phyloP scores from a whole-genome alignment of 1,140 invertebrate genomes.

The Vollenhovia emeryi region DNA sequence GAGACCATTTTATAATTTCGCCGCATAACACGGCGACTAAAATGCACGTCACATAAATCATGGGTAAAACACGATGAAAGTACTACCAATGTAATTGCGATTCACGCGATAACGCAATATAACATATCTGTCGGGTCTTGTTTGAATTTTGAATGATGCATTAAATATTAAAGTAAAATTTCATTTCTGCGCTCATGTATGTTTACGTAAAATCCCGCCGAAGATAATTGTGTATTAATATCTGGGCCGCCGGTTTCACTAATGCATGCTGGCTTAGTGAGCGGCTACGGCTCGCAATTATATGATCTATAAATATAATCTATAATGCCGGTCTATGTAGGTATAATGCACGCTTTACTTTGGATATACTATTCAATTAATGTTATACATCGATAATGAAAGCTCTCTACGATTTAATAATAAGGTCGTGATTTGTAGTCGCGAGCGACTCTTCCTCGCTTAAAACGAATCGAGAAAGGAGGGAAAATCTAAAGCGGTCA shows the following conservation, averaged over 20 bases:
- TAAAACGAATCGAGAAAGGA: neutral
- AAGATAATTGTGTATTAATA: slow-evolving; percentile 23
- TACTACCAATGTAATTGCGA: neutral
- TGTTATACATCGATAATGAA: neutral
- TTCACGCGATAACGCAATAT: neutral
- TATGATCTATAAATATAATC: slow-evolving; percentile 4
- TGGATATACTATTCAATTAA: slow-evolving; percentile 6
- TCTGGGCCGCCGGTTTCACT: slow-evolving; percentile 1
- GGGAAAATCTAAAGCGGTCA: slow-evolving; percentile 14
- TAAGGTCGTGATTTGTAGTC: slow-evolving; percentile 4
- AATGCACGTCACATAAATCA: slow-evolving; percentile 7
- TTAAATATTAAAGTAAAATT: slow-evolving; percentile 37
- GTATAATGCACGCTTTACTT: neutral
- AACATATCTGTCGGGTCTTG: neutral
- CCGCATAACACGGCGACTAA: neutral
- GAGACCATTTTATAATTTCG: neutral
- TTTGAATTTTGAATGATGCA: slow-evolving; percentile 17
- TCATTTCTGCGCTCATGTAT: slow-evolving; percentile 19
- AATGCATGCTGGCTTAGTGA: neutral
- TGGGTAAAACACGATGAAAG: neutral
- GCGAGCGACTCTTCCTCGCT: neutral
- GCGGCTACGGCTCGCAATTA: neutral
- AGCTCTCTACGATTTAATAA: neutral
- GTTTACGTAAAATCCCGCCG: slow-evolving; percentile 14
- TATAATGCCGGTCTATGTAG: neutral